phyloP scores from a whole-genome alignment of 2,797 vertebrate species.

The Labeo calbasu region DNA sequence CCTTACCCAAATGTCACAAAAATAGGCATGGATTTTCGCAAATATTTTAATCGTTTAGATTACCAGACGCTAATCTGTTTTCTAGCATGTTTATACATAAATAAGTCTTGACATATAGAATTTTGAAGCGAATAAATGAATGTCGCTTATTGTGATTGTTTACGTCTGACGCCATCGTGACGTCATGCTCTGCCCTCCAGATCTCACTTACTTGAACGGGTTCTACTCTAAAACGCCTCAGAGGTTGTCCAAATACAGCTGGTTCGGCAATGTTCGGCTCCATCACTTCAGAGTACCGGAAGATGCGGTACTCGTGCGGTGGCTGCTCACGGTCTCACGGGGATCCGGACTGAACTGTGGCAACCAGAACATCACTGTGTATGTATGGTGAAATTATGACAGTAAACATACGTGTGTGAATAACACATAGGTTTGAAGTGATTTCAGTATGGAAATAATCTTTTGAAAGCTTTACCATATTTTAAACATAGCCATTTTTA shows the following conservation, averaged over 20 bases:
- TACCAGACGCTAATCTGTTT: too few species aligned
- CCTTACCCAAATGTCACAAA: neutral
- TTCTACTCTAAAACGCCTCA: conserved; percentile 88
- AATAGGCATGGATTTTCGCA: neutral
- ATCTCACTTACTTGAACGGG: conserved; percentile 80
- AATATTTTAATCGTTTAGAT: neutral
- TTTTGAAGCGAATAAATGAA: neutral
- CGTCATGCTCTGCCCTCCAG: conserved; percentile 61
- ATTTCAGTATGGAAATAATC: too few species aligned
- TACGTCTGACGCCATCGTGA: conserved; percentile 4
- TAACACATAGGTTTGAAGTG: neutral
- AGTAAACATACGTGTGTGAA: neutral
- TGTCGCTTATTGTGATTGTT: neutral
- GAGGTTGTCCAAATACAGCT: conserved; percentile 88
- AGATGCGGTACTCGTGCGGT: conserved; percentile 84
- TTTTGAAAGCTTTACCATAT: neutral
- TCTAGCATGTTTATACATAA: neutral
- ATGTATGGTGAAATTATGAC: conserved; percentile 60
- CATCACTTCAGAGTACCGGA: conserved; percentile 89
- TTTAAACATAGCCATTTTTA: neutral
- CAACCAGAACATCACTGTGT: conserved; percentile 85
- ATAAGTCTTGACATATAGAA: neutral
- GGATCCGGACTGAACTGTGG: conserved; percentile 79
- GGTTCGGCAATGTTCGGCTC: conserved; percentile 89
- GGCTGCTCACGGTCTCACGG: conserved; percentile 84